phyloP scores from a whole-genome alignment of 2,888 invertebrate species.

The Epinotia bilunana region DNA sequence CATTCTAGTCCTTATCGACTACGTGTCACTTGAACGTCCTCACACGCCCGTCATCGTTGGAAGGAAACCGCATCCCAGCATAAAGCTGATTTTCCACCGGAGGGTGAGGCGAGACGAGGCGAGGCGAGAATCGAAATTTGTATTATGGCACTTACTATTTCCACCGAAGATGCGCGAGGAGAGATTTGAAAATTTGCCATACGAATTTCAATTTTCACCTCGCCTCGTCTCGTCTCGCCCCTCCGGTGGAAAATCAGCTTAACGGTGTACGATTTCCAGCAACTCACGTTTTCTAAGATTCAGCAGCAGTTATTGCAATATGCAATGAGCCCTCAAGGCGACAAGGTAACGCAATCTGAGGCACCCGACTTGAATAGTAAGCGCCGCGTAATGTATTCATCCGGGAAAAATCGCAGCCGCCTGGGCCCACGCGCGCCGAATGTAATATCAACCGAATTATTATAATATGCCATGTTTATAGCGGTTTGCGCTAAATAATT shows the following conservation, averaged over 20 bases:
- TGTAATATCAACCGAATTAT: conserved; percentile 57
- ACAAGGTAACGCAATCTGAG: conserved; percentile 78
- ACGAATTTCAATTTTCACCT: too few relatives aligned
- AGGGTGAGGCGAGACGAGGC: too few relatives aligned
- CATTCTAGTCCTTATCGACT: background rate
- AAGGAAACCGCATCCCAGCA: conserved; percentile 31
- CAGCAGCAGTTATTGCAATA: conserved; percentile 60
- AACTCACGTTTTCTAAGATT: conserved; percentile 37
- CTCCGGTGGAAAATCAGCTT: too few relatives aligned
- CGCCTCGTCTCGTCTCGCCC: too few relatives aligned
- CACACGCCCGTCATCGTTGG: conserved; percentile 11
- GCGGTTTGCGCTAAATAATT: conserved; percentile 6
- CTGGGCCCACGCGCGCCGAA: conserved; percentile 53
- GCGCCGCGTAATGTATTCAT: conserved; percentile 68
- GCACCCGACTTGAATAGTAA: conserved; percentile 69
- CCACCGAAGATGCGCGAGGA: too few relatives aligned
- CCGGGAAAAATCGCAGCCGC: conserved; percentile 68
- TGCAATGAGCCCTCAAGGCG: conserved; percentile 68
- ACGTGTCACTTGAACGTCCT: background rate
- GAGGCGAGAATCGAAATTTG: too few relatives aligned
- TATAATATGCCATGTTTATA: conserved; percentile 49
- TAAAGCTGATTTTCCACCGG: too few relatives aligned
- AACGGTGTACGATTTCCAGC: conserved; percentile 26
- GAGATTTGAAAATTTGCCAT: too few relatives aligned
- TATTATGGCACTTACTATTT: too few relatives aligned